Percentiles rank a stretch among this genome's conserved stretches.
Conservation (phyloP, 2,888 invertebrate genomes). For the Pachycephus smyrnensis region DNA sequence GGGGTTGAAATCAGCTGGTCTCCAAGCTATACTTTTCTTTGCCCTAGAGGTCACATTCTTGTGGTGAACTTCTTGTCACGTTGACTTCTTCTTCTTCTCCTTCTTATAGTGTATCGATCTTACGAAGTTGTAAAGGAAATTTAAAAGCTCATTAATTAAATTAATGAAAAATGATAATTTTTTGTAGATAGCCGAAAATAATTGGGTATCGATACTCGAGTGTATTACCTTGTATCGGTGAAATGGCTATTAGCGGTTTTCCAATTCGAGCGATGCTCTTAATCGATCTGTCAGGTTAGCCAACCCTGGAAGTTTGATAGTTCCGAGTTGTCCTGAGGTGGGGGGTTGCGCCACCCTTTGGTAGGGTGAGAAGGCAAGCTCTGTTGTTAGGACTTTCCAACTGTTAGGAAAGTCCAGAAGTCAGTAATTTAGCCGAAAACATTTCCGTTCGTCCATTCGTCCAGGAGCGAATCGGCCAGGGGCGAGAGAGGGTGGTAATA, state of each 20-base stretch:
- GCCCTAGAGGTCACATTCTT: background rate
- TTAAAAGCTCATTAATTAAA: background rate
- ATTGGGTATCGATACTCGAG: background rate
- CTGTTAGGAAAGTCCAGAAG: slow-evolving; percentile 34
- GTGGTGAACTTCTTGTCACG: background rate
- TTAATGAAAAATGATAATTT: background rate
- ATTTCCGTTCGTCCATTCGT: slow-evolving; percentile 17
- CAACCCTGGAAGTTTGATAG: background rate
- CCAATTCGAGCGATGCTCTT: background rate
- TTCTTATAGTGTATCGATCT: background rate
- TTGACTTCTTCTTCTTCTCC: background rate
- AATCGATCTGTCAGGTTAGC: background rate
- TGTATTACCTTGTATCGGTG: background rate
- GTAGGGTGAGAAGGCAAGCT: slow-evolving; percentile 30
- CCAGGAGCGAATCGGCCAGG: background rate
- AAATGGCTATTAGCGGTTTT: background rate
- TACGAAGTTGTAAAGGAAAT: background rate
- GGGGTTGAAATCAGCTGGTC: background rate
- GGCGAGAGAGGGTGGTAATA: background rate
- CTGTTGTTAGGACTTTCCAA: slow-evolving; percentile 33
- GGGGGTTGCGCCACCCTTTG: slow-evolving; percentile 28
- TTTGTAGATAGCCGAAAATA: background rate
- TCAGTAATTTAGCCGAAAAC: slow-evolving; percentile 32
- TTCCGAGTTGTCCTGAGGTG: slow-evolving; percentile 14
- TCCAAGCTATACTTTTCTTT: background rate